Evolutionary conservation across 2,113 vertebrate species (phyloP).

Genomic region (Pangasianodon gigas): DNA sequence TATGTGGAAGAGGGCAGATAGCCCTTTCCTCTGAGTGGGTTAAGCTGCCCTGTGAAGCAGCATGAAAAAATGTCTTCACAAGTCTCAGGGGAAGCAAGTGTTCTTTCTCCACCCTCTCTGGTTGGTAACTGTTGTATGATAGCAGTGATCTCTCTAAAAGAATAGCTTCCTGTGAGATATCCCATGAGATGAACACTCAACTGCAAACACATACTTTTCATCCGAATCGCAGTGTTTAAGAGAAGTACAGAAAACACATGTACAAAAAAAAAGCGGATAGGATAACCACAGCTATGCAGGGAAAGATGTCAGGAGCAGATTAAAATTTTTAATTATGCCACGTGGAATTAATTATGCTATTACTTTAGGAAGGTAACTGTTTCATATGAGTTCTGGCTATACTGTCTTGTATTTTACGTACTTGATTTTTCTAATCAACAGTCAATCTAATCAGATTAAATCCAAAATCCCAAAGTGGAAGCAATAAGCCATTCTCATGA

Average conservation of each 20-base stretch:
- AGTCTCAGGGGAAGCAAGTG: neutral
- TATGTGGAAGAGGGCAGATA: neutral
- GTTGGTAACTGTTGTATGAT: neutral
- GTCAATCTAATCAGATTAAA: neutral
- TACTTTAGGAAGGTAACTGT: neutral
- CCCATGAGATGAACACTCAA: neutral
- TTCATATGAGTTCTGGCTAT: neutral
- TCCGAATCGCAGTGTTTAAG: neutral
- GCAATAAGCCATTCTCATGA: neutral
- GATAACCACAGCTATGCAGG: neutral
- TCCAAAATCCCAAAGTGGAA: neutral
- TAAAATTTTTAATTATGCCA: neutral
- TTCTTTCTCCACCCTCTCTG: neutral
- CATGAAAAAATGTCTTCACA: neutral
- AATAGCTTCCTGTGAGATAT: neutral
- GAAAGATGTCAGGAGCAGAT: neutral
- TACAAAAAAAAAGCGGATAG: neutral
- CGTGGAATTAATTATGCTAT: neutral
- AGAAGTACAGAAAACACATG: neutral
- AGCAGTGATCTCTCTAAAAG: neutral
- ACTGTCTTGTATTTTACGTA: neutral
- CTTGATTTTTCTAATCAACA: neutral
- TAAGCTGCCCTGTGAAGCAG: neutral
- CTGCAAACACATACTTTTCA: neutral
- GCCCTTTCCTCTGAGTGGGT: neutral